phyloP scores from a whole-genome alignment of 2,113 vertebrate species.

The Scopus umbretta region DNA sequence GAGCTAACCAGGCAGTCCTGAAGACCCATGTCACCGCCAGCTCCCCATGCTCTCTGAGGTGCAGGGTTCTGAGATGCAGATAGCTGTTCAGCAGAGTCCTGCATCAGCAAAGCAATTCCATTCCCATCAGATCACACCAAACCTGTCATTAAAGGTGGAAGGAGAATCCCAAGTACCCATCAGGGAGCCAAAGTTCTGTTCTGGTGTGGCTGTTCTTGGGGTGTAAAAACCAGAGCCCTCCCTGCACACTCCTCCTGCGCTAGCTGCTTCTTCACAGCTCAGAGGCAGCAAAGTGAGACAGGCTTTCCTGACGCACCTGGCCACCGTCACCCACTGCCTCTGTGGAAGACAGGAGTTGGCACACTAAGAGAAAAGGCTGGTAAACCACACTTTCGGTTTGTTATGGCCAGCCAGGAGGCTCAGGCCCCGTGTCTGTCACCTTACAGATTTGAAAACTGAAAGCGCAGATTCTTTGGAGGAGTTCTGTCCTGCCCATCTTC shows the following conservation, averaged over 20 bases:
- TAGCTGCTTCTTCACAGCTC: not conserved
- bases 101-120: not conserved
- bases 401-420: not conserved
- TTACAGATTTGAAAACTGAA: not conserved
- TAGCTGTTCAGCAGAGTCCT: not conserved
- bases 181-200: not conserved
- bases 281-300: not conserved
- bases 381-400: not conserved
- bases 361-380: not conserved
- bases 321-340: not conserved
- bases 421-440: not conserved
- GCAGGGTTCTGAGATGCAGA: not conserved
- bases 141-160: not conserved
- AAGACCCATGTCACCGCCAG: not conserved
- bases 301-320: not conserved
- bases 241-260: not conserved
- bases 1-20: not conserved
- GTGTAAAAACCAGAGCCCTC: not conserved
- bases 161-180: not conserved
- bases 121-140: not conserved
- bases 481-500: not conserved
- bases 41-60: fast-evolving
- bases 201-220: not conserved
- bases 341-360: not conserved
- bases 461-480: not conserved